phyloP scores from a whole-genome alignment of 2,113 vertebrate species.

The Mandrillus leucophaeus region DNA sequence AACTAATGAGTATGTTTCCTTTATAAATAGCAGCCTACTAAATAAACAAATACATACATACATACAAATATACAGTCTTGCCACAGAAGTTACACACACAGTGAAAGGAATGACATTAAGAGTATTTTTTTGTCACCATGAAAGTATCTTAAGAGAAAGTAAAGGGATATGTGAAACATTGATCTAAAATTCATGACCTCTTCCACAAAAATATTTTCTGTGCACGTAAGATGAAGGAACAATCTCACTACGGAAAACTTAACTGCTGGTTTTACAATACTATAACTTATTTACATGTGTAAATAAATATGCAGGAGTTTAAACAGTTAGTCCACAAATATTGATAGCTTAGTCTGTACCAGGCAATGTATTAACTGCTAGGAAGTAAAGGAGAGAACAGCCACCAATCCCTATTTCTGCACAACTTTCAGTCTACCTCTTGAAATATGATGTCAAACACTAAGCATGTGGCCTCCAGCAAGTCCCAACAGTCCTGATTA shows the following conservation, averaged over 20 bases:
- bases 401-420: neutral
- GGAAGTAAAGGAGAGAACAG: neutral
- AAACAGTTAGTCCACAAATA: neutral
- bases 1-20: neutral
- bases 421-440: neutral
- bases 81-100: neutral
- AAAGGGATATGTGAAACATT: neutral
- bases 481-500: neutral
- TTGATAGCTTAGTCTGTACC: neutral
- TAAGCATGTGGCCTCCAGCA: neutral
- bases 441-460: conserved; percentile 40
- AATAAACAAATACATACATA: neutral
- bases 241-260: neutral
- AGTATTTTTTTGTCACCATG: neutral
- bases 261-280: neutral
- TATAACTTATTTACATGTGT: conserved; percentile 17
- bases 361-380: neutral
- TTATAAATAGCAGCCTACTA: neutral
- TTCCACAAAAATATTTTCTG: conserved; percentile 39
- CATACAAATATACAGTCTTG: neutral
- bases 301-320: conserved; percentile 13
- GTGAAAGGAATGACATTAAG: conserved; percentile 28
- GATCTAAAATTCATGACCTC: conserved; percentile 36
- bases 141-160: neutral
- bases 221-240: conserved; percentile 14